phyloP scores from a whole-genome alignment of 53 echinoderm and acorn worm species.

The Patiria pectinifera region DNA sequence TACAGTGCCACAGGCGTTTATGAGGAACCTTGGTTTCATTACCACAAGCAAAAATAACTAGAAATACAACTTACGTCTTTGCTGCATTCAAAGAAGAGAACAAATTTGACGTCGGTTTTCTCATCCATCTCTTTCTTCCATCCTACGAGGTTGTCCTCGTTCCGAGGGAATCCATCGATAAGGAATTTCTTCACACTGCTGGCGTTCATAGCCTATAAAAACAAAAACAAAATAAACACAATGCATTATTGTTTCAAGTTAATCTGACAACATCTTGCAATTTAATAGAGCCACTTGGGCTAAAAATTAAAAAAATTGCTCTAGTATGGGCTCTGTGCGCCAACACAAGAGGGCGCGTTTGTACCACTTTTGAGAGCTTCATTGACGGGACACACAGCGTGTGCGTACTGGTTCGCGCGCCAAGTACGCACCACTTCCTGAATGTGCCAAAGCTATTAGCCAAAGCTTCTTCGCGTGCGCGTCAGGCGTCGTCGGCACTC shows the following conservation, averaged over 20 bases:
- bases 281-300: not conserved
- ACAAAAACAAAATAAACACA: not conserved
- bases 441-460: no score
- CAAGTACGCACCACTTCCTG: no score
- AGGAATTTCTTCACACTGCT: constrained; percentile 80
- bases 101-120: constrained; percentile 88
- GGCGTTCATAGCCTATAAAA: constrained; percentile 81
- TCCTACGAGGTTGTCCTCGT: constrained; percentile 90
- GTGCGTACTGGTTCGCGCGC: no score
- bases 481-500: no score
- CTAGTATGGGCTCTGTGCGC: no score
- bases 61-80: constrained; percentile 71
- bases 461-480: no score
- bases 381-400: no score
- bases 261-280: no score
- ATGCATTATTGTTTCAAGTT: not conserved
- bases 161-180: constrained; percentile 96
- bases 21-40: not conserved
- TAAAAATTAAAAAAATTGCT: not conserved
- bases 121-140: constrained; percentile 79
- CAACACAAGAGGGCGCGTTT: no score
- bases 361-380: no score
- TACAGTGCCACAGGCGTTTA: not conserved
- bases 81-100: constrained; percentile 94
- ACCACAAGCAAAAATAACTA: not conserved